Percentiles rank a stretch among this genome's conserved stretches.
Conservation (phyloP, 2,888 invertebrate genomes). For the Gymnocheta viridis region DNA sequence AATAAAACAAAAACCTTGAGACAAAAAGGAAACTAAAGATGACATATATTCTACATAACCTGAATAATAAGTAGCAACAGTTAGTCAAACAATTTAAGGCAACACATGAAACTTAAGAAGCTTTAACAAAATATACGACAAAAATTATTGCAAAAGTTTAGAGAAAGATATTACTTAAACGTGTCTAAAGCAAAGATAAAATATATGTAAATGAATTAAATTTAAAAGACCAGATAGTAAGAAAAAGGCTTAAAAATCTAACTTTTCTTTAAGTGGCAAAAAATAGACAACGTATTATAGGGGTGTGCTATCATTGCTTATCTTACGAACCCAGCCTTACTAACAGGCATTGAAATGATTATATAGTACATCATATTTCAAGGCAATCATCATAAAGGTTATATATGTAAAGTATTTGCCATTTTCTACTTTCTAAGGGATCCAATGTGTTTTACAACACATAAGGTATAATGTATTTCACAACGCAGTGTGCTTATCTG, state of each 20-base stretch:
- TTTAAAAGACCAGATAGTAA: constrained; percentile 4
- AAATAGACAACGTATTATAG: not conserved
- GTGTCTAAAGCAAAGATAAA: constrained; percentile 34
- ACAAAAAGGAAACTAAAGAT: not conserved
- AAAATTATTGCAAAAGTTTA: not conserved
- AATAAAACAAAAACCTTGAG: not conserved
- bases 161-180: constrained; percentile 40
- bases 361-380: not conserved
- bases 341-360: too few relatives aligned
- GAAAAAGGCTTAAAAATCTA: not conserved
- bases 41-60: constrained; percentile 14
- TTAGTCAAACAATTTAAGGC: constrained; percentile 37
- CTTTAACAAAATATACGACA: not conserved
- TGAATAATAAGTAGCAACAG: constrained; percentile 35
- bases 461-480: too few relatives aligned
- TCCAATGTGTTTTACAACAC: not conserved
- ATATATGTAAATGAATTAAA: constrained; percentile 43
- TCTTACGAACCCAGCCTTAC: too few relatives aligned
- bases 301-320: too few relatives aligned
- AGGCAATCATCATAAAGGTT: not conserved
- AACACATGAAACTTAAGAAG: too few relatives aligned
- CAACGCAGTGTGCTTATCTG: too few relatives aligned
- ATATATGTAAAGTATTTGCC: not conserved
- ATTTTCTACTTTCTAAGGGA: not conserved
- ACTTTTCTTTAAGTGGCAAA: not conserved